Evolutionary conservation across 2,113 vertebrate species (phyloP).

Genomic region (Solenodon paradoxus): DNA sequence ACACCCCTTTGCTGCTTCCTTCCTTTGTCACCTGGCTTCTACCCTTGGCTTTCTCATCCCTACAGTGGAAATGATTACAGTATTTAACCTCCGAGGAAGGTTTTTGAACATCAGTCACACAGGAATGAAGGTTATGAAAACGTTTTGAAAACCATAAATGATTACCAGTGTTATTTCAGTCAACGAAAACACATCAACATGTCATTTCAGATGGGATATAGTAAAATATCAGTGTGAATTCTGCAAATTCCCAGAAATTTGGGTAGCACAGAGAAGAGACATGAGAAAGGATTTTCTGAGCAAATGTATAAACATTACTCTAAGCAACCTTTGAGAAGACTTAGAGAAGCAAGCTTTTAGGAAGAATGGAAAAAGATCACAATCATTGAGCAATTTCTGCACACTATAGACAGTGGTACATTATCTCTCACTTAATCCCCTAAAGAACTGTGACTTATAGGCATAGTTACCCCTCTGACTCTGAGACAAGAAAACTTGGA

Average conservation of each 20-base stretch:
- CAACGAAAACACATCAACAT: conserved; percentile 36
- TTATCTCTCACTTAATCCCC: background rate
- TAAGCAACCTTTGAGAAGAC: background rate
- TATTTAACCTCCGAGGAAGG: conserved; percentile 48
- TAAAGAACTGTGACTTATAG: background rate
- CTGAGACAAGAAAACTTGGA: background rate
- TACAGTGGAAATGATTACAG: conserved; percentile 28
- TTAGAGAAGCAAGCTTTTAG: conserved; percentile 35
- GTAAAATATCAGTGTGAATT: conserved; percentile 6
- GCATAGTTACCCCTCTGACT: background rate
- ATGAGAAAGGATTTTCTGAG: conserved; percentile 7
- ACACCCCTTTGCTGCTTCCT: background rate
- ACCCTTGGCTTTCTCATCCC: conserved; percentile 21
- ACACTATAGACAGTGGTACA: background rate
- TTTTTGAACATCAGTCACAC: conserved; percentile 28
- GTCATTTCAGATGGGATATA: conserved; percentile 18
- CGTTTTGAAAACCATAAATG: conserved; percentile 23
- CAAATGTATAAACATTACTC: conserved; percentile 3
- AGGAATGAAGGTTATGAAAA: background rate
- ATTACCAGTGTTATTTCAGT: conserved; percentile 1
- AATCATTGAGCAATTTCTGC: background rate
- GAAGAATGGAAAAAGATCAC: background rate
- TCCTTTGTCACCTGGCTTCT: conserved; percentile 42
- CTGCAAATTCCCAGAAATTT: conserved; percentile 16
- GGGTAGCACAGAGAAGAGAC: background rate